Evolutionary conservation across 1,140 invertebrate species (phyloP), one percentile per base, ranked within the genome.

Genomic region (Temnothorax longispinosus): DNA sequence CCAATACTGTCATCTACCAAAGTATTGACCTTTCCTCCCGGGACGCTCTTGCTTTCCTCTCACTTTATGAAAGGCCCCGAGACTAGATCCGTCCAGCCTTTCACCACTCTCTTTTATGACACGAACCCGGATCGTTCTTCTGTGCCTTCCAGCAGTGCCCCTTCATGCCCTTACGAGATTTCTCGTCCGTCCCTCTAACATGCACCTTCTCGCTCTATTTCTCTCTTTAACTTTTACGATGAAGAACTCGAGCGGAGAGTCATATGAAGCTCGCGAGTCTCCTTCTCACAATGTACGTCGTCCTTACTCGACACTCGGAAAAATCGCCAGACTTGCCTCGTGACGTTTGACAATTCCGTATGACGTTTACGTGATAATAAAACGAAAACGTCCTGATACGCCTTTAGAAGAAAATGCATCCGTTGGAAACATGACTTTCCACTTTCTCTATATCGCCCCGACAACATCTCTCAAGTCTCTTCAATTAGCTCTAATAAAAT

Each of bases 151-250:
- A 80, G 18, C 50, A 78, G 41, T 56, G 13, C n/a, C 21, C 21
- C 64, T 85, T 78, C 81, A 32, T 72, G 21, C 71, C 81, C 54
- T 89, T 72, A 78, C 52, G 18, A 60, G 52, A 85, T 82, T 56
- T 54, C 64, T 67, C 27, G 38, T 47, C 47, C 38, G 54, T 86
- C 32, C 41, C 52, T 82, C 54, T 60, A 81, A 15, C 27, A 21
- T 78, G 47, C 38, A 44, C 21, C 62, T 64, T 65, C 32, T 58
- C 75, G 82, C 82, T 52, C 75, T 80, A 74, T 76, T 86, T 89
- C 84, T 62, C 74, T 86, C 65, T 88, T 85, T 78, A 58, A 85
- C 87, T 78, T 72, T 86, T 72, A 85, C 65, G 77, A 87, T 52
- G 67, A 6, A 81, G 52, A 78, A 38, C 32, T 41, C 21, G n/a